phyloP scores from a whole-genome alignment of 2,797 vertebrate genomes.

The Cuniculus paca region DNA sequence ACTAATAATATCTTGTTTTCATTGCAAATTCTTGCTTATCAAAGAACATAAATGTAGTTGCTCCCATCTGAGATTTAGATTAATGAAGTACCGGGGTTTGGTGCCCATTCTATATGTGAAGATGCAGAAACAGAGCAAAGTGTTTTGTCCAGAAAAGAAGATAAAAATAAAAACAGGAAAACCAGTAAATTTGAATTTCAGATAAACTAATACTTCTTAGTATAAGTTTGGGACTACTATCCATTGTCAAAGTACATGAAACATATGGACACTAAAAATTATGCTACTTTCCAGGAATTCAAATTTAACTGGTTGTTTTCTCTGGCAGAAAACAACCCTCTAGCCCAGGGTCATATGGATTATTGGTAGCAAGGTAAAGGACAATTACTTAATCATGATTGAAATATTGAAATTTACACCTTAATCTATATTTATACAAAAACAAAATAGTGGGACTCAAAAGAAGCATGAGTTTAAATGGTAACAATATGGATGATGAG shows the following conservation, averaged over 20 bases:
- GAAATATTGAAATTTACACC: background rate
- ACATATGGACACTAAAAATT: background rate
- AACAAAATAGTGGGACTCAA: background rate
- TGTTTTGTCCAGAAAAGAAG: background rate
- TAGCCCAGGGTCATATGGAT: background rate
- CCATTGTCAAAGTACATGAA: background rate
- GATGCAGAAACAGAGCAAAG: background rate
- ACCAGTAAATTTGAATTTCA: background rate
- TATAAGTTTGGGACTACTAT: background rate
- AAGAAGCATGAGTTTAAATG: background rate
- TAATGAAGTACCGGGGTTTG: background rate
- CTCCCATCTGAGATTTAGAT: background rate
- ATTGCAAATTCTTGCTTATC: background rate
- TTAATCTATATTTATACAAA: background rate
- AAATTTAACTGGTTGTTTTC: background rate
- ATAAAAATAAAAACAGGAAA: background rate
- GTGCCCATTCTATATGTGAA: background rate
- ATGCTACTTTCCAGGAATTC: background rate
- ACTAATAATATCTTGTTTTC: background rate
- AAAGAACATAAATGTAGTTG: background rate
- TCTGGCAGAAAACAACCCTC: background rate
- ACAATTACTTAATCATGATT: background rate
- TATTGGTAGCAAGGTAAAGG: background rate
- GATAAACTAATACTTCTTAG: background rate
- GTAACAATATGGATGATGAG: background rate